phyloP scores from a whole-genome alignment of 1,140 invertebrate species.

The Laupala kohalensis region DNA sequence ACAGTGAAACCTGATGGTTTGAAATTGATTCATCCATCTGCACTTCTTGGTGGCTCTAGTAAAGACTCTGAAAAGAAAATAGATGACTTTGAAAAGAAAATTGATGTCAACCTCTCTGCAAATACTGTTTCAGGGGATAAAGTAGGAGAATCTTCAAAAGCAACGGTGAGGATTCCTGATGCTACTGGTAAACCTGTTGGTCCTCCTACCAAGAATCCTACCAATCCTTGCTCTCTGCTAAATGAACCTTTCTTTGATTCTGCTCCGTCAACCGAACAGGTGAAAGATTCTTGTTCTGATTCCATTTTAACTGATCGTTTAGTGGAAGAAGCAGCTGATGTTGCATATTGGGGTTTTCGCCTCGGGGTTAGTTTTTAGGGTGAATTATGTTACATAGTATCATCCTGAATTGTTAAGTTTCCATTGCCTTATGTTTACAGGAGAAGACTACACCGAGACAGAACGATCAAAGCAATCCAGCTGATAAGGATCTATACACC shows the following conservation, averaged over 20 bases:
- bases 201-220: background rate
- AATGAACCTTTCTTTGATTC: background rate
- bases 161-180: background rate
- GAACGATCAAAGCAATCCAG: no score
- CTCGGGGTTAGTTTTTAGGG: no score
- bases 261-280: background rate
- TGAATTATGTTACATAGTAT: no score
- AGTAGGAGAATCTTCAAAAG: background rate
- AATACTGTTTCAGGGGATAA: background rate
- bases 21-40: background rate
- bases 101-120: background rate
- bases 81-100: no score
- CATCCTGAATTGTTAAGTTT: no score
- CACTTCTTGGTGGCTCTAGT: background rate
- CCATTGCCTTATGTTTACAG: no score
- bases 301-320: background rate
- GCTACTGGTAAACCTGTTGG: background rate
- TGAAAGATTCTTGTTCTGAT: background rate
- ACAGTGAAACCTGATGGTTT: slow-evolving; percentile 29
- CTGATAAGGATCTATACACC: no score
- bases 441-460: no score
- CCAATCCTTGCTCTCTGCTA: no score
- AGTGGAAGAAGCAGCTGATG: background rate
- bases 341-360: background rate
- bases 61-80: background rate